These are phyloP conservation scores for Eutolmus rufibarbis DNA, from an alignment of 2,888 invertebrate species.

Conservation along the genomic window DNA sequence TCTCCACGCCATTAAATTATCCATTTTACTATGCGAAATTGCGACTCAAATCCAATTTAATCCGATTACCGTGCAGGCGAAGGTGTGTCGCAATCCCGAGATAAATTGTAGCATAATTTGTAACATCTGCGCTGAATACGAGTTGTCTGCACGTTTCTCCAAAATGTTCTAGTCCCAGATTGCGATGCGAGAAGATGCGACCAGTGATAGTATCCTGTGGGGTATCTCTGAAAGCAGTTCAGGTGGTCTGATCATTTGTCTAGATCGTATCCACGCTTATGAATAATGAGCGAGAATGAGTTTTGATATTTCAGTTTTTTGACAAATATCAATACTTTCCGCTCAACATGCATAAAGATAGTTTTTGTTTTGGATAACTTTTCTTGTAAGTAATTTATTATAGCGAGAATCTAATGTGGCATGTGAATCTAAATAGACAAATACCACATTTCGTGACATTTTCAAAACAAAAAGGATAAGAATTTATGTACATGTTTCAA, in stretches of 20 bases:
- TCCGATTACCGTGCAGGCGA: background rate
- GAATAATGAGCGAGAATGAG: background rate
- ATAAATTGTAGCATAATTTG: background rate
- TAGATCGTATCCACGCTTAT: background rate
- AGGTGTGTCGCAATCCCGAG: background rate
- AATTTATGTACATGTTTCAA: too few species aligned
- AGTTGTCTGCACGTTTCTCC: background rate
- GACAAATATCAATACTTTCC: background rate
- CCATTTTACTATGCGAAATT: background rate
- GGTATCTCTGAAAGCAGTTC: background rate
- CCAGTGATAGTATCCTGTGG: background rate
- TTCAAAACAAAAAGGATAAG: too few species aligned
- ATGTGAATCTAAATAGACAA: too few species aligned
- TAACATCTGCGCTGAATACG: background rate
- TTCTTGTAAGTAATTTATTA: background rate
- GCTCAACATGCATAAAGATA: background rate
- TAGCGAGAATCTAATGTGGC: background rate
- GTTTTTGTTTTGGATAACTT: background rate
- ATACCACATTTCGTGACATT: too few species aligned
- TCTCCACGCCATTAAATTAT: background rate
- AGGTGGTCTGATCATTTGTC: background rate
- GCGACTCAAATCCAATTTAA: background rate
- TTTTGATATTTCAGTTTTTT: background rate
- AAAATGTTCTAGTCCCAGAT: background rate
- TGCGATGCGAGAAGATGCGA: background rate